Evolutionary conservation across 2,113 vertebrate species (phyloP).

Genomic region (Cromileptes altivelis): DNA sequence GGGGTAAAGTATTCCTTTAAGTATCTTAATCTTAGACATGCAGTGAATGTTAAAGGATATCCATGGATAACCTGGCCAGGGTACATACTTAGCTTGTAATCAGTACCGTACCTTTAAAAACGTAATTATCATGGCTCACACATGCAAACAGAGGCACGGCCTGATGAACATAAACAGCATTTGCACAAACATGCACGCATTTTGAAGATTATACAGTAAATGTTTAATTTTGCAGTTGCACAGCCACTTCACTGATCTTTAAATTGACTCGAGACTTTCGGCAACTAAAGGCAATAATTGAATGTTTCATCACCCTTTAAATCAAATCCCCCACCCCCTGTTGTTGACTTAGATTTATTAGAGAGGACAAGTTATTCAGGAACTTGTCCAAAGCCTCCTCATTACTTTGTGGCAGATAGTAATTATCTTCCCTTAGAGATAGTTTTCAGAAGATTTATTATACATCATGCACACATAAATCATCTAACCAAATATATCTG

Average conservation of each 20-base stretch:
- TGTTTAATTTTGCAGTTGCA: not conserved
- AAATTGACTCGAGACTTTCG: not conserved
- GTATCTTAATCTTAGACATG: not conserved
- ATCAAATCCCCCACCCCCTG: too few species aligned
- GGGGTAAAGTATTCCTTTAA: too few species aligned
- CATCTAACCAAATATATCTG: not conserved
- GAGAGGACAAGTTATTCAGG: not conserved
- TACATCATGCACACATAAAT: slow-evolving; percentile 2
- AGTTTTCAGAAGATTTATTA: not conserved
- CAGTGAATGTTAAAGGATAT: not conserved
- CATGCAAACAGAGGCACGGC: too few species aligned
- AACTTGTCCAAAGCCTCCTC: not conserved
- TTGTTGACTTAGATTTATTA: not conserved
- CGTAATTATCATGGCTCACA: not conserved
- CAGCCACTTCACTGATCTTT: too few species aligned
- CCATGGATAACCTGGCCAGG: not conserved
- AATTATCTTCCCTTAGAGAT: slow-evolving; percentile 11
- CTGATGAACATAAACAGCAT: not conserved
- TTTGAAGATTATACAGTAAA: not conserved
- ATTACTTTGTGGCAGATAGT: not conserved
- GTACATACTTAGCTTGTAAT: not conserved
- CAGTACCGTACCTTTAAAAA: not conserved
- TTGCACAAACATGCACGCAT: not conserved
- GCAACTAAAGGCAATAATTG: not conserved
- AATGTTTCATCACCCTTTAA: not conserved